Evolutionary conservation across 2,888 invertebrate species (phyloP).

Genomic region (Volucella inanis): DNA sequence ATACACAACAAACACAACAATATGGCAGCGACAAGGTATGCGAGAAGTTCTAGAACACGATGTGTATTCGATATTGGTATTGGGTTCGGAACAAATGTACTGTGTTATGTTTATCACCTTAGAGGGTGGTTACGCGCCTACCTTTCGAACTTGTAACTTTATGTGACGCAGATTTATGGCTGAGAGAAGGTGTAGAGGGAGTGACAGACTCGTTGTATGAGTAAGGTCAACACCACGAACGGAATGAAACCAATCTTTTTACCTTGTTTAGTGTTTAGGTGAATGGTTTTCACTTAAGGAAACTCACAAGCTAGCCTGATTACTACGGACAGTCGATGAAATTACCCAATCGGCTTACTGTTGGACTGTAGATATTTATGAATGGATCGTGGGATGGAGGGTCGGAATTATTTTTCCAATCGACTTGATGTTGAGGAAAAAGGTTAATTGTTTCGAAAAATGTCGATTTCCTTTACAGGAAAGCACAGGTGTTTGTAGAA

Average conservation of each 20-base stretch:
- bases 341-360: background rate
- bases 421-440: background rate
- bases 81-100: background rate
- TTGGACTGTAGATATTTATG: background rate
- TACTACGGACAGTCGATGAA: background rate
- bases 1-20: conserved; percentile 38
- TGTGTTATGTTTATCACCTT: conserved; percentile 58
- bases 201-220: conserved; percentile 31
- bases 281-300: conserved; percentile 25
- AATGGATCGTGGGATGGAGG: background rate
- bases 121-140: conserved; percentile 1
- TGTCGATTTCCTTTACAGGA: too few relatives aligned
- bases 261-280: conserved; percentile 31
- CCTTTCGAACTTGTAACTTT: conserved; percentile 22
- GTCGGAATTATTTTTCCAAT: background rate
- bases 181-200: conserved; percentile 4
- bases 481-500: too few relatives aligned
- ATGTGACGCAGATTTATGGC: conserved; percentile 37
- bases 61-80: background rate
- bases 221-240: conserved; percentile 1
- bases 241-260: background rate
- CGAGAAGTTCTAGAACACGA: conserved; percentile 22
- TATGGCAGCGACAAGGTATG: conserved; percentile 12
- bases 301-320: conserved; percentile 35
- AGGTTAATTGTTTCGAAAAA: too few relatives aligned